Conservation (phyloP, 2,113 vertebrate species). For the Struthidea cinerea region DNA sequence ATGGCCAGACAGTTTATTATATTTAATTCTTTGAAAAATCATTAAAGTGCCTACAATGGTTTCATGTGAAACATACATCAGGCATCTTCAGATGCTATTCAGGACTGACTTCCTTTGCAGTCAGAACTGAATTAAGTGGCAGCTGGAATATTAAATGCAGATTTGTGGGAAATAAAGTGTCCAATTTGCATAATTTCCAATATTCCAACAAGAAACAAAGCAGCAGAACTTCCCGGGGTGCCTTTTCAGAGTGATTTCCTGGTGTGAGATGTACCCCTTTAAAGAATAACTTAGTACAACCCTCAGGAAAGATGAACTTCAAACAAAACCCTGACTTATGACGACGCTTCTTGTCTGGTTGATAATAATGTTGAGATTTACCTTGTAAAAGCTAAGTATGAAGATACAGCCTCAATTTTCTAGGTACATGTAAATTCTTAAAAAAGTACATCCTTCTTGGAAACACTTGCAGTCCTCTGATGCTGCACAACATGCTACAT, state of each 20-base stretch:
- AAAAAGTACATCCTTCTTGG: background rate
- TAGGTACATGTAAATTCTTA: background rate
- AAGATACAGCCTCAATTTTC: background rate
- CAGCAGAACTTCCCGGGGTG: background rate
- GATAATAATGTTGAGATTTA: background rate
- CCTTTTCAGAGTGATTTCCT: background rate
- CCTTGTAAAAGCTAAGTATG: background rate
- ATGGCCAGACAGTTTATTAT: background rate
- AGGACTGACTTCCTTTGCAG: background rate
- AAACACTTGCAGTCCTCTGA: background rate
- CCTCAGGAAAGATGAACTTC: background rate
- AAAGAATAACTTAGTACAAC: background rate
- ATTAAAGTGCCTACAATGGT: background rate
- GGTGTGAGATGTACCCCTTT: background rate
- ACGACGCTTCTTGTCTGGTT: background rate
- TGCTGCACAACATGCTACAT: accelerated
- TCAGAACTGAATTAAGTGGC: background rate
- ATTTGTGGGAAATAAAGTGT: background rate
- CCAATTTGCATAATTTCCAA: background rate
- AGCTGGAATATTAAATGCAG: background rate
- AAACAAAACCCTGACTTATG: background rate
- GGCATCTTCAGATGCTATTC: background rate
- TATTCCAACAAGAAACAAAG: background rate
- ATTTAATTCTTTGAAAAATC: background rate
- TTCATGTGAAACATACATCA: background rate